Base-by-base conservation (phyloP, 1,140 invertebrate species). In the Apis dorsata region DNA sequence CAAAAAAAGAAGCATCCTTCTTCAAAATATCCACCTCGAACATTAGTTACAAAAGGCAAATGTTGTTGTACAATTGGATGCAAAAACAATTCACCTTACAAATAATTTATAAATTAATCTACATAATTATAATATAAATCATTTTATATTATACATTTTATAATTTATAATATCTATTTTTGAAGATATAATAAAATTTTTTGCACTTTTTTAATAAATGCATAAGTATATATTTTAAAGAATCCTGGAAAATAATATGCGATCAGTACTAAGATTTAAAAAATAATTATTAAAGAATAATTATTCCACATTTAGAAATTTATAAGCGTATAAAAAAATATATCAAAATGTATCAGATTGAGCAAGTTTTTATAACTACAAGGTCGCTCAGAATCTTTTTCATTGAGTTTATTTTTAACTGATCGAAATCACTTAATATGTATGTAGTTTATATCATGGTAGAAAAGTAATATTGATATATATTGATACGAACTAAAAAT, bases 1-100 rank as follows among this genome's bases (percentile, higher is more conserved):
- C 76, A 79, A 17, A 88, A 71, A 17, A 87, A 70, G 69, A 90
- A 81, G 57, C 88, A 91, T 85, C 90, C 90, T 9, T 91, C 91
- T 8, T 90, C 86, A n/a, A 24, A 59, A 5, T 83, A 78, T 24
- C 77, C 78, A 17, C 87, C 87, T 49, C 82, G 82, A 1, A 51
- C 51, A 21, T 21, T 17, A 51, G 57, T 13, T 3, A 13, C 3
- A 12, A 44, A 21, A 8, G 66, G 21, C 19, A 21, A 60, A 57
- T 83, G 84, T 13, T 72, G 78, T 62, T 81, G 70, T 34, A 24
- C 24, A 1, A 78, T 51, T 4, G 66, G 51, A 44, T 55, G 17
- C 5, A 55, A 19, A 59, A 69, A 53, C 15, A 24, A 13, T 11
- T 19, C n/a, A 5, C 44, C 8, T 24, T 71, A 66, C 57, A 72